Evolutionary conservation across 2,888 invertebrate genomes (phyloP).

Genomic region (Tinea trinotella): DNA sequence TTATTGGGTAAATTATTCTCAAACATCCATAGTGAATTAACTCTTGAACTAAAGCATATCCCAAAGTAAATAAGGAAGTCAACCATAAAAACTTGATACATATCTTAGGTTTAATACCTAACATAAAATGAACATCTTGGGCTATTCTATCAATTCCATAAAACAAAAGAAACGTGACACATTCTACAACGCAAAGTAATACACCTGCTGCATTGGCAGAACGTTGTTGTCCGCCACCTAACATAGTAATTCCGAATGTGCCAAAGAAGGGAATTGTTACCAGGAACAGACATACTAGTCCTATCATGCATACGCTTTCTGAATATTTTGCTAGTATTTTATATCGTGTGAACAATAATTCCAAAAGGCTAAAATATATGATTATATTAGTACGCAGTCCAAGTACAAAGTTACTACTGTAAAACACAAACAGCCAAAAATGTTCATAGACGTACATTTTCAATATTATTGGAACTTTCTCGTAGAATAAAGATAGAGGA

Average conservation of each 20-base stretch:
- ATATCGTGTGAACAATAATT: conserved; percentile 32
- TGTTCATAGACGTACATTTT: conserved; percentile 32
- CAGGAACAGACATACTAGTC: conserved; percentile 32
- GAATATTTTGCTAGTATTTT: conserved; percentile 34
- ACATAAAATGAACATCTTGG: conserved; percentile 64
- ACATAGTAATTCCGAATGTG: conserved; percentile 29
- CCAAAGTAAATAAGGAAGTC: conserved; percentile 29
- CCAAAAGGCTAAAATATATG: conserved; percentile 35
- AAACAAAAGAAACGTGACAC: conserved; percentile 44
- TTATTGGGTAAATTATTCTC: conserved; percentile 13
- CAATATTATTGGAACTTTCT: conserved; percentile 45
- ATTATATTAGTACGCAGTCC: conserved; percentile 34
- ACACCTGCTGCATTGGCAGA: conserved; percentile 29
- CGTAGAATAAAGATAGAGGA: conserved; percentile 37
- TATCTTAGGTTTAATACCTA: conserved; percentile 45
- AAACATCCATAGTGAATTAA: conserved; percentile 22
- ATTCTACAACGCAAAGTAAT: conserved; percentile 37
- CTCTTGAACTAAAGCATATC: conserved; percentile 35
- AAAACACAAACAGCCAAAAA: conserved; percentile 39
- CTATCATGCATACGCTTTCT: conserved; percentile 33
- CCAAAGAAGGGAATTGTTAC: conserved; percentile 41
- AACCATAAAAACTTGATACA: conserved; percentile 44
- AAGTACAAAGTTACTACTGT: conserved; percentile 34
- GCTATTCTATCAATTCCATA: conserved; percentile 51
- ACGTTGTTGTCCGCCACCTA: conserved; percentile 30